These are phyloP conservation scores for Limonius californicus DNA, from an alignment of 1,140 invertebrate genomes.

Conservation along the genomic window DNA sequence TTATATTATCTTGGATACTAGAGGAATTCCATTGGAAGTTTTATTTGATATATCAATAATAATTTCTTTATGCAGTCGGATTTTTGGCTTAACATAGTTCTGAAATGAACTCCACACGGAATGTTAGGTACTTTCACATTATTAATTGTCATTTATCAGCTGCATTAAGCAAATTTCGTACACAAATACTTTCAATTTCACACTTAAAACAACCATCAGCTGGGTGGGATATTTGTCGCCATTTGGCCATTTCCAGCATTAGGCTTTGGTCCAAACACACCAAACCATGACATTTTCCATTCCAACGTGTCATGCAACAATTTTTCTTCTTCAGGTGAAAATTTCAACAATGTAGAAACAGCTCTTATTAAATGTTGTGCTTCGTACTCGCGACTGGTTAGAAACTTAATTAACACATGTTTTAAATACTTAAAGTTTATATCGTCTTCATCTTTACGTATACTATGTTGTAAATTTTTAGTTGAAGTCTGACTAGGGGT, in stretches of 20 bases:
- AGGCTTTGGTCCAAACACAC: conserved; percentile 56
- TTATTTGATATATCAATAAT: neutral
- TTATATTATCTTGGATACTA: no score
- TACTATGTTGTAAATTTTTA: conserved; percentile 52
- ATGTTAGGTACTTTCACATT: neutral
- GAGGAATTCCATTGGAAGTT: neutral
- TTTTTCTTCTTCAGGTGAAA: conserved; percentile 82
- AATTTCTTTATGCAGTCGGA: neutral
- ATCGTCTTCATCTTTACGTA: conserved; percentile 61
- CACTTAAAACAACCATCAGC: conserved; percentile 14
- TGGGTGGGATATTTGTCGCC: conserved; percentile 4
- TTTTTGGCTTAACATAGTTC: neutral
- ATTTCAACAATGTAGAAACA: conserved; percentile 77
- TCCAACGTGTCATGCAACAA: conserved; percentile 82
- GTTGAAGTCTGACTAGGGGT: conserved; percentile 52
- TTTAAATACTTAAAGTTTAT: conserved; percentile 87
- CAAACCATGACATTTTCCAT: conserved; percentile 87
- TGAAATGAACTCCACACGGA: neutral
- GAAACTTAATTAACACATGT: conserved; percentile 88
- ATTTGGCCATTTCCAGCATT: conserved; percentile 27
- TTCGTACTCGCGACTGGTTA: conserved; percentile 83
- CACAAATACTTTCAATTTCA: neutral
- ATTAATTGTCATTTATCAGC: neutral
- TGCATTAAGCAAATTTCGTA: neutral
- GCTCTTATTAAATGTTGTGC: conserved; percentile 86